A percentile compares a stretch with the other conserved stretches of the same genome.
phyloP scores from a whole-genome alignment of 2,888 invertebrate genomes.

The Crioceris asparagi region DNA sequence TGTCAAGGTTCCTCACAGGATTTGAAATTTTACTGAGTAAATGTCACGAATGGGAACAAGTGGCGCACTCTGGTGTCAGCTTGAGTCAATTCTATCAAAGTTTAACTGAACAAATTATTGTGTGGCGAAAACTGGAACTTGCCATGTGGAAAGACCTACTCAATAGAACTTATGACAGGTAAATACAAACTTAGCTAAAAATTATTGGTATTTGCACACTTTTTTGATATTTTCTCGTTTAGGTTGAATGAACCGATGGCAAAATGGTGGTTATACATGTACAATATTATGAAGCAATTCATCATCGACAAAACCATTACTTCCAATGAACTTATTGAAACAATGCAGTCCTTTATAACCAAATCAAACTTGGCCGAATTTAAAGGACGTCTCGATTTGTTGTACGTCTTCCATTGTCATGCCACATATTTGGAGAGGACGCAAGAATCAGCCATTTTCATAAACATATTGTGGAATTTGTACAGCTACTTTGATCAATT shows the following conservation, averaged over 20 bases:
- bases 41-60: constrained; percentile 84
- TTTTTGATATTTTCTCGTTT: constrained; percentile 17
- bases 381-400: constrained; percentile 60
- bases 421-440: constrained; percentile 43
- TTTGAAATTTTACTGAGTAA: constrained; percentile 80
- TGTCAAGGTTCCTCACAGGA: constrained; percentile 82
- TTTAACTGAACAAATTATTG: constrained; percentile 71
- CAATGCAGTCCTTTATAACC: constrained; percentile 74
- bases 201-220: not conserved
- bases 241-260: constrained; percentile 58
- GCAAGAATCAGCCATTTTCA: constrained; percentile 41
- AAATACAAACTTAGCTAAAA: constrained; percentile 5
- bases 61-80: constrained; percentile 79
- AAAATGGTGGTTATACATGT: constrained; percentile 88
- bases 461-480: constrained; percentile 68
- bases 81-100: constrained; percentile 60
- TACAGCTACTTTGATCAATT: constrained; percentile 80
- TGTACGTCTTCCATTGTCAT: constrained; percentile 76
- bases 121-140: constrained; percentile 86
- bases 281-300: constrained; percentile 57
- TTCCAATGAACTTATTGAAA: constrained; percentile 41
- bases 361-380: constrained; percentile 78
- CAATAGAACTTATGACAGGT: constrained; percentile 55
- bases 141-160: constrained; percentile 79
- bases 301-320: constrained; percentile 32